A percentile compares a stretch with the other conserved stretches of the same genome.
These are phyloP conservation scores for Marcusenius ussheri DNA, from an alignment of 2,113 vertebrate species.

Conservation along the genomic window DNA sequence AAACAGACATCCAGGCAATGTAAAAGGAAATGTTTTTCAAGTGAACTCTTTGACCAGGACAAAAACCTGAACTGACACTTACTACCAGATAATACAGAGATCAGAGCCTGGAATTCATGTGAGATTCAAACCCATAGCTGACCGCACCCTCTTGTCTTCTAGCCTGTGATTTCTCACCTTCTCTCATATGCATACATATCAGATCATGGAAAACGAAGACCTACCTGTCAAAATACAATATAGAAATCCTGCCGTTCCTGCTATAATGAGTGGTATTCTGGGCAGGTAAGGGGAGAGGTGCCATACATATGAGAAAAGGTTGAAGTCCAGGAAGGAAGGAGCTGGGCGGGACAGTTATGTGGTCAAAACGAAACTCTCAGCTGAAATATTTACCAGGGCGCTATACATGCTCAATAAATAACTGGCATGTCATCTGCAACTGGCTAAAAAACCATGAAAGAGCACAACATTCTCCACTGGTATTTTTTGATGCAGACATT, in stretches of 20 bases:
- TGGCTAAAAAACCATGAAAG: not conserved
- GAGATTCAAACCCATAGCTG: not conserved
- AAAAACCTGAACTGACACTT: not conserved
- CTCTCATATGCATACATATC: not conserved
- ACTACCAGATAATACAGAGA: not conserved
- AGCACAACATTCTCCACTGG: not conserved
- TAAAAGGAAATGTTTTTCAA: not conserved
- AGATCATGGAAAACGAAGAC: not conserved
- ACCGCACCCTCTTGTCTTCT: not conserved
- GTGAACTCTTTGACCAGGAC: not conserved
- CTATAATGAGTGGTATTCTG: not conserved
- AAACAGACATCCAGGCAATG: not conserved
- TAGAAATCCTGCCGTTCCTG: not conserved
- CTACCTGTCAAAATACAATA: slow-evolving; percentile 5
- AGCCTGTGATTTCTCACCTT: not conserved
- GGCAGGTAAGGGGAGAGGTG: slow-evolving; percentile 32
- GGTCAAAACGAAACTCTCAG: not conserved
- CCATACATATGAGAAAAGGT: slow-evolving; percentile 44
- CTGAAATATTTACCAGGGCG: slow-evolving; percentile 4
- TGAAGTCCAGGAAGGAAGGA: slow-evolving; percentile 55
- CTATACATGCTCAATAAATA: not conserved
- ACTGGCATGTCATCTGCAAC: not conserved
- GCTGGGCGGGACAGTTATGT: not conserved
- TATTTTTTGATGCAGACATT: not conserved
- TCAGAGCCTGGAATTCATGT: not conserved